Base-by-base conservation (phyloP, 2,113 vertebrate species). In the Thamnophis sirtalis region DNA sequence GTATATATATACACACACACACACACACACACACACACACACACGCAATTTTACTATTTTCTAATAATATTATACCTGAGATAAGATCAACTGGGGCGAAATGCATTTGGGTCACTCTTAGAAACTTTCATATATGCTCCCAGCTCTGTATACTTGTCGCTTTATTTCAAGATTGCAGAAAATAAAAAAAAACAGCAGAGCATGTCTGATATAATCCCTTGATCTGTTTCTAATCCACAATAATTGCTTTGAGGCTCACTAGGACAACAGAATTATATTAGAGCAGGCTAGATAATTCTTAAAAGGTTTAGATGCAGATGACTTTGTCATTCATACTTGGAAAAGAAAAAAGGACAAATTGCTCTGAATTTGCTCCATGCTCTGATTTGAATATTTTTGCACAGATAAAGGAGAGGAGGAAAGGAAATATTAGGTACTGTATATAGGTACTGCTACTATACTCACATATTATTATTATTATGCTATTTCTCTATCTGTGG, bases 171-270 rank as follows among this genome's bases (percentile, higher is more conserved):
- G 92, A 96, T 96, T 96, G 94, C 89, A 87, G 90, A 95, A 95
- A 89, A 92, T 95, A 92, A 9, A 87, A 91, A 91, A n/a, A 91
- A 95, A 95, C 92, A 90, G 95, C 96, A 97, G 97, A 97, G 96
- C 97, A 97, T 97, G 92, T 96, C 96, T 94, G 91, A 94, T 94
- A 95, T 97, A 97, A 97, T 96, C 96, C 63, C 88, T 94, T 96
- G 96, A 97, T 97, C 97, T 94, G 93, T 92, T 91, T 93, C 95
- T 97, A 97, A 98, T 97, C 97, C 96, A n/a, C 95, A 94, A 97
- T 97, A 97, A 98, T 98, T 98, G 97, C 97, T 97, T 97, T 95
- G 4, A 53, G 93, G 38, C 91, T 97, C 97, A 95, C 93, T 93
- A 89, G 95, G 96, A 96, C 97, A 96, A 96, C 96, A 95, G 96